Base-by-base conservation (phyloP, 2,113 vertebrate species). In the Tinamus guttatus region DNA sequence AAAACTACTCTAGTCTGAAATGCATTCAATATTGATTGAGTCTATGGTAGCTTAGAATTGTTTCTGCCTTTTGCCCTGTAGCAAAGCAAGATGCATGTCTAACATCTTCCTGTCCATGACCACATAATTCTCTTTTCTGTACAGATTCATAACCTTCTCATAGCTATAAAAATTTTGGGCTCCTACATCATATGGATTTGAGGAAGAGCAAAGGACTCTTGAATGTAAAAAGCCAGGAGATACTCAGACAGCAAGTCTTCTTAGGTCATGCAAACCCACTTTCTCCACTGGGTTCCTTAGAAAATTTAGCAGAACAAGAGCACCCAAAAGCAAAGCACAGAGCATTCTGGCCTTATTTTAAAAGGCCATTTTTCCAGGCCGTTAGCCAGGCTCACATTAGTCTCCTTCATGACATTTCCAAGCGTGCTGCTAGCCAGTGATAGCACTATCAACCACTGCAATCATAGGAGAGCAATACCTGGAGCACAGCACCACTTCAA, bases 71-170 rank as follows among this genome's bases (percentile, higher is more conserved):
- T 92, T 86, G 64, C 76, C 73, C 40, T 17, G 51, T 85, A 56
- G 80, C 77, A 75, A 78, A 93, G 68, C 68, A 86, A 85, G 76
- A 88, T 22, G 32, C 62, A 47, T 86, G 64, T 93, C 63, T 88
- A 89, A 21, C 13, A 13, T 8, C 47, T 70, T 70, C 68, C 25
- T 24, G 34, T 2, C 6, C 1, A 9, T 47, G 52, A 68, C 45
- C 76, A 63, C 54, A 54, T 3, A 54, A 36, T 30, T 30, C 11
- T n/a, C 27, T 58, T 67, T 52, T 58, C 52, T 58, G 34, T 60
- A 52, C 38, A 64, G 16, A 85, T 20, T 52, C 79, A 60, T 5
- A 64, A 30, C 7, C 51, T 83, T 65, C 56, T 74, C 41, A 64
- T 5, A 70, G 38, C 51, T 52, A 21, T 52, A 82, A 84, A 63